Conservation (phyloP, 2,113 vertebrate genomes). For the Solenodon paradoxus region DNA sequence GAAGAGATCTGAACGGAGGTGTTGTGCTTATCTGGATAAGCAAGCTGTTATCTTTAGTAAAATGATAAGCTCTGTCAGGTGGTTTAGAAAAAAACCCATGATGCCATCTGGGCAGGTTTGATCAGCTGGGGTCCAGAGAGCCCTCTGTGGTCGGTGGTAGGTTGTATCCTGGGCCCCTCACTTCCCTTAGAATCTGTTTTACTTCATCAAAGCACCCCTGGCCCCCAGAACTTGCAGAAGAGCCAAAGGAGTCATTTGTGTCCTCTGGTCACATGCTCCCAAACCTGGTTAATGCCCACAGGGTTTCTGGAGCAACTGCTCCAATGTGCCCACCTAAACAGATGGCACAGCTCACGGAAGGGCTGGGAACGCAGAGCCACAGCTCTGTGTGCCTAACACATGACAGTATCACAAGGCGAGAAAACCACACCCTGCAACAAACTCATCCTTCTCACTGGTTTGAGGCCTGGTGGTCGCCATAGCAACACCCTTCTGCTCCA, state of each 20-base stretch:
- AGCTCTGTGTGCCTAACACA: background rate
- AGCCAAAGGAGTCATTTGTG: background rate
- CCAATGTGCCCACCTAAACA: background rate
- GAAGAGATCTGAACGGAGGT: background rate
- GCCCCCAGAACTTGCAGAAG: background rate
- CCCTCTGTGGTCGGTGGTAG: background rate
- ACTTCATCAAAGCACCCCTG: background rate
- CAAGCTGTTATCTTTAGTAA: background rate
- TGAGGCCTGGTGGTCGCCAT: conserved; percentile 69
- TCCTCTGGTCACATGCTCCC: background rate
- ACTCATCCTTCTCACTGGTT: conserved; percentile 54
- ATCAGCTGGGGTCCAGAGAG: background rate
- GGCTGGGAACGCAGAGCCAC: background rate
- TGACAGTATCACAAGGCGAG: background rate
- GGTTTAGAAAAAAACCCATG: background rate
- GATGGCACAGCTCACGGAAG: background rate
- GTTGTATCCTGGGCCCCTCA: background rate
- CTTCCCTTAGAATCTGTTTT: background rate
- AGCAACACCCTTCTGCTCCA: conserved; percentile 74
- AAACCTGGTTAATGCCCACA: background rate
- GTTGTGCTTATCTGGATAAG: background rate
- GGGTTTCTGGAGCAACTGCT: background rate
- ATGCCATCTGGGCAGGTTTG: background rate
- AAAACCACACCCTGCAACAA: conserved; percentile 52
- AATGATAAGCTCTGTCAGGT: background rate